Evolutionary conservation across 37 sponge, comb jelly and placozoan species (phyloP).

Genomic region (Halisarca cf. caerulea): DNA sequence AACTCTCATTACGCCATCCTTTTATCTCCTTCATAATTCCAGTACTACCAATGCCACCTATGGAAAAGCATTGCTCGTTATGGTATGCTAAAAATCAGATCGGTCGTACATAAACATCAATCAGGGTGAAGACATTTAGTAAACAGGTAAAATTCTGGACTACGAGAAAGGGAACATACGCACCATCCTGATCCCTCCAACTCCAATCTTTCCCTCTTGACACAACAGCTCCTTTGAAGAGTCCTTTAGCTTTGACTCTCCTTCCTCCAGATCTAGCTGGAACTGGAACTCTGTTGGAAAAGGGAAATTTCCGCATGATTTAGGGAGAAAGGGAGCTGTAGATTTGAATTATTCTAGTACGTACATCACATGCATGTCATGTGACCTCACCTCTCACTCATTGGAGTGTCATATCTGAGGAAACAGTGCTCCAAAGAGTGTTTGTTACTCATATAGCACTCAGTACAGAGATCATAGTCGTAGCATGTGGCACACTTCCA

Average conservation of each 20-base stretch:
- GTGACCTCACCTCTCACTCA: conserved; percentile 20
- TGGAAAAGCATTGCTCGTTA: no score
- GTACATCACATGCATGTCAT: no score
- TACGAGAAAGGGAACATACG: background rate
- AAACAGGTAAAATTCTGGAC: no score
- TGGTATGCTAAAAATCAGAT: no score
- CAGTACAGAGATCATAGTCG: conserved; percentile 87
- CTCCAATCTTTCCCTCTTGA: conserved; percentile 86
- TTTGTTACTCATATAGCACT: conserved; percentile 77
- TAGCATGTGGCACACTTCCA: conserved; percentile 87
- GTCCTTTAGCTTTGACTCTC: conserved; percentile 56
- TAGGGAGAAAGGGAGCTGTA: no score
- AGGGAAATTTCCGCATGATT: no score
- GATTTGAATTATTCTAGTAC: no score
- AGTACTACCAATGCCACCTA: conserved; percentile 61
- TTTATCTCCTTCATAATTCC: conserved; percentile 43
- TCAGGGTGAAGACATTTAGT: no score
- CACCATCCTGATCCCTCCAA: conserved; percentile 94
- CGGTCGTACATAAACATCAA: no score
- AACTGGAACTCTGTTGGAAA: background rate
- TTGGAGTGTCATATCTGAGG: conserved; percentile 44
- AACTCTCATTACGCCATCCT: conserved; percentile 69
- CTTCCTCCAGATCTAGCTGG: conserved; percentile 19
- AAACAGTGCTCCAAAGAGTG: conserved; percentile 81
- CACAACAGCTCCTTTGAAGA: conserved; percentile 85